Conservation (phyloP, 2,113 vertebrate genomes). For the Neolamprologus devosi region DNA sequence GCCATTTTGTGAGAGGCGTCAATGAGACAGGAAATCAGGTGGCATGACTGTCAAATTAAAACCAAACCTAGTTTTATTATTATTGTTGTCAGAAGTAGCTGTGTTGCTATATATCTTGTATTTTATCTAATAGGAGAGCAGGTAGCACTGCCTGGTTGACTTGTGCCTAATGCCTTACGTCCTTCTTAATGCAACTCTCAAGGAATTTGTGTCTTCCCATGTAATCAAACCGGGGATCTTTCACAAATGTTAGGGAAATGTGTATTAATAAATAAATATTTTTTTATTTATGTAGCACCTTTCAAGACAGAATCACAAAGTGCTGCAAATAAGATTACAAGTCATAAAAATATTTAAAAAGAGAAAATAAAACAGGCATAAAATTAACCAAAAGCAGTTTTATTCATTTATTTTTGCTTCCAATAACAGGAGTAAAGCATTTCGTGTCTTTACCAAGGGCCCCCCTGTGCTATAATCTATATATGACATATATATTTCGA, state of each 20-base stretch:
- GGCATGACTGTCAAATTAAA: slow-evolving; percentile 19
- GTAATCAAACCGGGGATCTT: rapidly evolving
- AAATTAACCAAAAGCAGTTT: too few relatives aligned
- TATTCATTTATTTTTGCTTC: background rate
- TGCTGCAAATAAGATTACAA: too few relatives aligned
- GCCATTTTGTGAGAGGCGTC: slow-evolving; percentile 49
- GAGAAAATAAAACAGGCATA: too few relatives aligned
- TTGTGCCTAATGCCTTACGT: background rate
- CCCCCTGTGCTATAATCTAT: background rate
- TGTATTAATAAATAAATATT: background rate
- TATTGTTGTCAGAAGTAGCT: rapidly evolving
- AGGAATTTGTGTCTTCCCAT: background rate
- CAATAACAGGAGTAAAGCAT: background rate
- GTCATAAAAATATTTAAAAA: too few relatives aligned
- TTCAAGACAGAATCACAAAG: too few relatives aligned
- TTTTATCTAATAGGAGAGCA: background rate
- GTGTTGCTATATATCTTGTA: rapidly evolving
- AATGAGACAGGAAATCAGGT: background rate
- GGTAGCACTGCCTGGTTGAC: background rate
- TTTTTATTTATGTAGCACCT: too few relatives aligned
- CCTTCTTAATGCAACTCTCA: background rate
- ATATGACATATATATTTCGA: rapidly evolving
- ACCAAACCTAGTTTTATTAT: background rate
- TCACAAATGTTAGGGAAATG: background rate
- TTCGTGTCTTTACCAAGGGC: background rate